phyloP scores from a whole-genome alignment of 2,888 invertebrate species.

The Xanthorhoe spadicearia region DNA sequence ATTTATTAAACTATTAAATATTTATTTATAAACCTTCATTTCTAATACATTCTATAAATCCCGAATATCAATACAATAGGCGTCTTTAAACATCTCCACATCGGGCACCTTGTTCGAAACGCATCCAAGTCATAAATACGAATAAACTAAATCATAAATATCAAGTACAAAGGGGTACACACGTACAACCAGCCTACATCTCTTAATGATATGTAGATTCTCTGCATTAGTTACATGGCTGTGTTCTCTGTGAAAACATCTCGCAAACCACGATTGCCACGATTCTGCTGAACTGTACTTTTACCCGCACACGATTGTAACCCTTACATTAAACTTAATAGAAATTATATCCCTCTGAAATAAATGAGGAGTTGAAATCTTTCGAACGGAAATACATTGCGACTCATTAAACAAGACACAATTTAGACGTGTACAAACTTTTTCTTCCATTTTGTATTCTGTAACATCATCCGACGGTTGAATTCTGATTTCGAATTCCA shows the following conservation, averaged over 20 bases:
- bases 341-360: slow-evolving; percentile 27
- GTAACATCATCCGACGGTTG: slow-evolving; percentile 50
- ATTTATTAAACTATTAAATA: slow-evolving; percentile 17
- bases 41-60: slow-evolving; percentile 40
- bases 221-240: slow-evolving; percentile 83
- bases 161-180: slow-evolving; percentile 82
- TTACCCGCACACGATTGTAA: slow-evolving; percentile 48
- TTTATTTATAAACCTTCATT: slow-evolving; percentile 22
- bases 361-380: slow-evolving; percentile 43
- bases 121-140: slow-evolving; percentile 79
- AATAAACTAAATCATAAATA: slow-evolving; percentile 74
- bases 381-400: slow-evolving; percentile 53
- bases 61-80: slow-evolving; percentile 69
- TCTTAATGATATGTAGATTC: slow-evolving; percentile 85
- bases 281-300: slow-evolving; percentile 40
- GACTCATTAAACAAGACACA: slow-evolving; percentile 84
- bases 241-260: slow-evolving; percentile 83
- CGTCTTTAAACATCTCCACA: slow-evolving; percentile 70
- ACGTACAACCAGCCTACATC: slow-evolving; percentile 81
- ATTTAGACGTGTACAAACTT: slow-evolving; percentile 68
- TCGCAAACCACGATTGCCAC: slow-evolving; percentile 61
- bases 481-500: slow-evolving; percentile 47
- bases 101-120: slow-evolving; percentile 61
- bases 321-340: slow-evolving; percentile 41
- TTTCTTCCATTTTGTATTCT: slow-evolving; percentile 57